Conservation (phyloP, 2,888 invertebrate species). For the Drosophila putrida region DNA sequence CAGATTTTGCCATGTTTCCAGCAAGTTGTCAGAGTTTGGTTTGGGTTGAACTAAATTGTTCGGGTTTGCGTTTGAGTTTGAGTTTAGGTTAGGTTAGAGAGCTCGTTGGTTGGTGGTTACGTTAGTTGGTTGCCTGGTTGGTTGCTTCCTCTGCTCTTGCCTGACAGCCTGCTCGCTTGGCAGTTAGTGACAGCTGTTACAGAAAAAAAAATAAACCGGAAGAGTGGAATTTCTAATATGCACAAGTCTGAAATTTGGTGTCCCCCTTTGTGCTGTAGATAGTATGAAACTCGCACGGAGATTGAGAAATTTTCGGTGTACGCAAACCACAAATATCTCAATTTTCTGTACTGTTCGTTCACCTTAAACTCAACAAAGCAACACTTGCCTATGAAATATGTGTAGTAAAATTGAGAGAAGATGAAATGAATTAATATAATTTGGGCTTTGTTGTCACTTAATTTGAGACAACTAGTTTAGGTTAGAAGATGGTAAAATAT, state of each 20-base stretch:
- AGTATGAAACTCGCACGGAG: not conserved
- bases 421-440: not conserved
- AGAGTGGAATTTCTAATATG: slow-evolving; percentile 54
- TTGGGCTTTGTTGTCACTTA: too few species aligned
- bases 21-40: slow-evolving; percentile 26
- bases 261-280: not conserved
- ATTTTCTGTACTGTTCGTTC: not conserved
- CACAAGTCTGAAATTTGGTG: slow-evolving; percentile 29
- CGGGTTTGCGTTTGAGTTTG: slow-evolving; percentile 7
- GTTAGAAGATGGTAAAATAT: too few species aligned
- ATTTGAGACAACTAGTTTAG: too few species aligned
- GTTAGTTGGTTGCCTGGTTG: slow-evolving; percentile 37
- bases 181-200: slow-evolving; percentile 78
- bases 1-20: slow-evolving; percentile 58
- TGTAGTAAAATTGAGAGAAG: not conserved
- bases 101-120: slow-evolving; percentile 27
- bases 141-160: slow-evolving; percentile 32
- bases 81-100: slow-evolving; percentile 13
- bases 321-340: slow-evolving; percentile 19
- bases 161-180: slow-evolving; percentile 40
- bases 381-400: not conserved
- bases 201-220: slow-evolving; percentile 30
- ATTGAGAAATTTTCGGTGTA: slow-evolving; percentile 4
- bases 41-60: slow-evolving; percentile 4
- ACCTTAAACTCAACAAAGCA: not conserved